Base-by-base conservation (phyloP, 1,140 invertebrate genomes). In the Ips typographus region DNA sequence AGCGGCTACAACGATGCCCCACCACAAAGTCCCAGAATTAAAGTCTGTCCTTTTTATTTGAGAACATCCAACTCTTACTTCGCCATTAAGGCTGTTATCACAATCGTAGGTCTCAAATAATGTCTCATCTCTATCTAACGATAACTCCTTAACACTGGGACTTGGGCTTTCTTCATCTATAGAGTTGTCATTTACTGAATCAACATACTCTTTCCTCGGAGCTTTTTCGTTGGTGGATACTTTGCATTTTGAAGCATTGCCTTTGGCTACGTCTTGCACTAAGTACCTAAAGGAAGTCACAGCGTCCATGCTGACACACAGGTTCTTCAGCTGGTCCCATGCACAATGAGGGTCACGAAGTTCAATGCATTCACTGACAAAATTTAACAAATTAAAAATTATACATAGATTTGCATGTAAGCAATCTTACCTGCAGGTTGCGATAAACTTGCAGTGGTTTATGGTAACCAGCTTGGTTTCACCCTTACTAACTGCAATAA, bases 331-430 rank as follows among this genome's bases (percentile, higher is more conserved):
- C 40, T 88, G 86, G 80, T 95, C 91, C 96, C 97, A 99, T 5
- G 94, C 95, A 84, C 98, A 99, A 81, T 98, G 95, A 1, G 97
- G 97, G 83, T 99, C 97, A 84, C 96, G 95, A 38, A 98, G 84
- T 22, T 87, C 88, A 0, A 99, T 90, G 82, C 98, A 99, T 65
- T 91, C 88, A 65, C 90, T 90, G 82, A 80, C 91, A 83, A 83
- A 71, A 71, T 72, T 75, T 72, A 65, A 75, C 40, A 52, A 40
- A 51, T 59, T 59, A 62, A 47, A 40, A 49, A 55, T 49, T 6
- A 49, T 49, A 8, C 22, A 49, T 6, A 22, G 1, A 22, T 47
- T 47, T 49, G 22, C 43, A 63, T 22, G 47, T 8, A 44, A 61
- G 5, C 38, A 38, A 7, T 7, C 44, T 77, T 82, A 91, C 90